phyloP scores from a whole-genome alignment of 2,797 vertebrate species.

The Pterois miles region DNA sequence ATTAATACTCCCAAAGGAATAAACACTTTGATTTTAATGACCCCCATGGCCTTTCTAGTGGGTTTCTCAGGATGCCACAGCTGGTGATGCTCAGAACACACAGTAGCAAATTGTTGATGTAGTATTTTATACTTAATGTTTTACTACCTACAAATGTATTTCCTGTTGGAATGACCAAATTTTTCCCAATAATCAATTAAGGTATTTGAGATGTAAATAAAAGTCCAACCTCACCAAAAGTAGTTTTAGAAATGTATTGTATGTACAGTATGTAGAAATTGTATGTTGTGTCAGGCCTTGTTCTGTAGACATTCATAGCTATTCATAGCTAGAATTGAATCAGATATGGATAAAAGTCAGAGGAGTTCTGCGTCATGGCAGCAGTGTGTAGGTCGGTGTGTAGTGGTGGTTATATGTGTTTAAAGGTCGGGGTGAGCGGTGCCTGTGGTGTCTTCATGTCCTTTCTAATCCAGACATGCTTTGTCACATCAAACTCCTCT shows the following conservation, averaged over 20 bases:
- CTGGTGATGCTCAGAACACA: background rate
- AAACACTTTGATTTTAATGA: conserved; percentile 43
- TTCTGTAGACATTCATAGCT: too few relatives aligned
- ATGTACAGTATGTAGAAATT: background rate
- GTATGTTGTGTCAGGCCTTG: background rate
- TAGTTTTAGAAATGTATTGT: background rate
- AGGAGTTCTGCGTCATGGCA: background rate
- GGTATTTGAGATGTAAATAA: background rate
- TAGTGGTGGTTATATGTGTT: background rate
- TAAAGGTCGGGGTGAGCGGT: background rate
- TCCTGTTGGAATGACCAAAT: background rate
- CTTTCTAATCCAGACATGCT: conserved; percentile 41
- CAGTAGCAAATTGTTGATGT: background rate
- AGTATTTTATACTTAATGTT: background rate
- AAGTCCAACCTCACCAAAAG: background rate
- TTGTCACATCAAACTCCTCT: conserved; percentile 41
- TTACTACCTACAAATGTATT: background rate
- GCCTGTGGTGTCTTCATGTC: conserved; percentile 5
- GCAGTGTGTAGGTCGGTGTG: background rate
- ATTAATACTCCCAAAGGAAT: conserved; percentile 20
- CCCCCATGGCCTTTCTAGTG: conserved; percentile 6
- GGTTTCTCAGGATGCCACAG: background rate
- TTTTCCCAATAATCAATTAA: background rate
- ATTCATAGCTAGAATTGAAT: too few relatives aligned
- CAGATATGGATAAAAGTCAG: too few relatives aligned